Percentiles rank a stretch among this genome's conserved stretches.
Evolutionary conservation across 2,797 vertebrate species (phyloP).

Genomic region (Coranthus polyacanthus): DNA sequence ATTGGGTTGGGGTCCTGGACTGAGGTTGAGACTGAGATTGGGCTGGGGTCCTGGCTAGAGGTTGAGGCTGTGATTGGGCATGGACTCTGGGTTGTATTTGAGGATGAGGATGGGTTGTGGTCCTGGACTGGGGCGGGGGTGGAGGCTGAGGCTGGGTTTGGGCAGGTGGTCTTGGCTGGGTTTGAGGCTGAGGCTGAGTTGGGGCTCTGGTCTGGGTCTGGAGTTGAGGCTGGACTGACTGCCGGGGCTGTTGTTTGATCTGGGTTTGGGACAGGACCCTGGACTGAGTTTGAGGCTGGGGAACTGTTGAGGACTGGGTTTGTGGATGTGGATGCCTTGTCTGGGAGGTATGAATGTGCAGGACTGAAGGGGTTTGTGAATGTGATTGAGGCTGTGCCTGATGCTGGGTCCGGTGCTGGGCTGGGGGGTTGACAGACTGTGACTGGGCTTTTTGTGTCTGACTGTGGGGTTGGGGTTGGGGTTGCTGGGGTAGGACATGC

Average conservation of each 20-base stretch:
- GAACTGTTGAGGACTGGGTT: conserved; percentile 39
- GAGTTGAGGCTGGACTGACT: conserved; percentile 42
- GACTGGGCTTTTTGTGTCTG: conserved; percentile 55
- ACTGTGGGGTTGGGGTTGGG: conserved; percentile 47
- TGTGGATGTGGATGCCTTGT: conserved; percentile 52
- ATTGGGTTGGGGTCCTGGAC: conserved; percentile 29
- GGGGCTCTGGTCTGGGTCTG: conserved; percentile 25
- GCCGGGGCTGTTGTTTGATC: conserved; percentile 46
- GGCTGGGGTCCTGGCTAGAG: conserved; percentile 31
- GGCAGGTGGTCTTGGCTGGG: conserved; percentile 34
- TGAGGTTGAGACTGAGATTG: conserved; percentile 20
- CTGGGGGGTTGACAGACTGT: conserved; percentile 31
- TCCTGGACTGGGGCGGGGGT: conserved; percentile 42
- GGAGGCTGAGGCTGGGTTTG: conserved; percentile 34
- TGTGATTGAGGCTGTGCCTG: conserved; percentile 44
- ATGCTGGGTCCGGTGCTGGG: conserved; percentile 54
- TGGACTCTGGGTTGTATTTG: conserved; percentile 27
- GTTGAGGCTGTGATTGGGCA: not conserved
- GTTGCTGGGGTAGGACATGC: conserved; percentile 46
- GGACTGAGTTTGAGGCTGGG: conserved; percentile 47
- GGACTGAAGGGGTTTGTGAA: conserved; percentile 45
- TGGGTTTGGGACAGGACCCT: conserved; percentile 50
- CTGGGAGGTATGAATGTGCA: conserved; percentile 54
- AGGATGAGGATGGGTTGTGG: conserved; percentile 17
- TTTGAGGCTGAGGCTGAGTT: conserved; percentile 7